phyloP scores from a whole-genome alignment of 2,797 vertebrate species.

The Botia kubotai region DNA sequence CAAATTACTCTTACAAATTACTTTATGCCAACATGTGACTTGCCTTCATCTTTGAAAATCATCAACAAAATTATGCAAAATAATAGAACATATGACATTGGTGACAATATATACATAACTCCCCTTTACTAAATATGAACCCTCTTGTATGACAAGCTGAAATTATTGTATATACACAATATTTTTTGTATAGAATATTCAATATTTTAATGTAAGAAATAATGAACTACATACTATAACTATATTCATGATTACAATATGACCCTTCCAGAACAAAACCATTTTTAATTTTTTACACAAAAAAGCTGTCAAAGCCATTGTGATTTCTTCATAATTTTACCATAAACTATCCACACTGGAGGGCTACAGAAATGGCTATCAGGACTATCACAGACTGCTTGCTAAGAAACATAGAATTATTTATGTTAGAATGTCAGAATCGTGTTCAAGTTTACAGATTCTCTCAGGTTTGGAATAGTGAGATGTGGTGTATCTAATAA shows the following conservation, averaged over 20 bases:
- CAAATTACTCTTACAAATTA: background rate
- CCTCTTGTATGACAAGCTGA: background rate
- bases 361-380: too few species aligned
- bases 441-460: background rate
- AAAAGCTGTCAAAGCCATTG: too few species aligned
- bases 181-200: too few species aligned
- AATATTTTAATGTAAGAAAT: too few species aligned
- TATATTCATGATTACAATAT: too few species aligned
- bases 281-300: too few species aligned
- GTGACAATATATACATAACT: background rate
- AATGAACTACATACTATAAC: too few species aligned
- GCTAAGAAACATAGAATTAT: background rate
- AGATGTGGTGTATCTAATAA: background rate
- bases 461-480: background rate
- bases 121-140: background rate
- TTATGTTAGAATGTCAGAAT: background rate
- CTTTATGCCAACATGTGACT: background rate
- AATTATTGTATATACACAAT: background rate
- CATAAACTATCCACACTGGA: background rate
- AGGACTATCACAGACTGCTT: background rate
- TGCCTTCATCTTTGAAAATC: background rate
- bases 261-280: too few species aligned
- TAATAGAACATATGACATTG: background rate
- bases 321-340: too few species aligned
- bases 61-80: background rate